Base-by-base conservation (phyloP, 2,797 vertebrate genomes). In the Enteromius fasciolatus region DNA sequence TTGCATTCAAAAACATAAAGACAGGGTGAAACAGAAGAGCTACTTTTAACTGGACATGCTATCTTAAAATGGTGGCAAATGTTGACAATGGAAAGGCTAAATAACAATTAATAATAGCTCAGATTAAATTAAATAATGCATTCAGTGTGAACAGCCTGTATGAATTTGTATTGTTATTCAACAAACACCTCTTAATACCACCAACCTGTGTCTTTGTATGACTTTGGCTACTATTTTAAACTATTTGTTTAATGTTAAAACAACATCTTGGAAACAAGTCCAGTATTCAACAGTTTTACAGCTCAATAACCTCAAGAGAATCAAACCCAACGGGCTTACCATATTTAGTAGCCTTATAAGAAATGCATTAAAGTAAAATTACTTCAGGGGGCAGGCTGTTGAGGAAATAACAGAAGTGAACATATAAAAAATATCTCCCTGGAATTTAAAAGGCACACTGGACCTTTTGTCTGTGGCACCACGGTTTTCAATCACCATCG, bases 271-370 rank as follows among this genome's bases (percentile, higher is more conserved):
- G 88, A 93, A 95, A 93, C 89, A 86, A 92, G 91, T 92, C 89
- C 91, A 88, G 91, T 87, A 90, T 93, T 92, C 85, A 87, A 89
- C 72, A 87, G 41, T 87, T 94, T 93, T 93, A 94, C 68, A 23
- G 83, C 87, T 91, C 90, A 90, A 92, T 95, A 94, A 94, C 94
- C 86, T 91, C 89, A 89, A 89, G 89, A 92, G 88, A 92, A 93
- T 93, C 73, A 82, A 87, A 93, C 89, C 86, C 90, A 94, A 92
- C 87, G 92, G 92, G 90, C 88, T 89, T 88, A 88, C 88, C 90
- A 90, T 91, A 90, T 91, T 93, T 92, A 90, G 91, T 82, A 90
- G 87, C 90, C 92, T 94, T 92, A 92, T 93, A 90, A 91, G 92
- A 90, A 94, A 94, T 87, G 1, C 90, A 92, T 94, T 92, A 93